Percentiles rank a stretch among this genome's conserved stretches.
These are phyloP conservation scores for Bostrychus sinensis DNA, from an alignment of 2,113 vertebrate species.

Conservation along the genomic window DNA sequence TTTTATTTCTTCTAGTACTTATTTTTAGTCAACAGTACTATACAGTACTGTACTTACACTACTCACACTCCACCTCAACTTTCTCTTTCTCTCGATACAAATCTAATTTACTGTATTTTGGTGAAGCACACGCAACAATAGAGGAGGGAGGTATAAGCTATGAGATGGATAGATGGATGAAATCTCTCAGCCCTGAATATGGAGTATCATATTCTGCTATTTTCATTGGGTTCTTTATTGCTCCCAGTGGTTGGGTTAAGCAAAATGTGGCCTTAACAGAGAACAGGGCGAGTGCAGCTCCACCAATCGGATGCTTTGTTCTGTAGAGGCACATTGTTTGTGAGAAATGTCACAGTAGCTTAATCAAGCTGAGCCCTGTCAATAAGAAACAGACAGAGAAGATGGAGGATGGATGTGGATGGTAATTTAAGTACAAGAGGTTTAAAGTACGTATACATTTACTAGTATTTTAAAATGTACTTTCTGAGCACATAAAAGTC, in stretches of 20 bases:
- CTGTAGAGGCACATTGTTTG: conserved; percentile 58
- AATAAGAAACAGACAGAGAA: conserved; percentile 57
- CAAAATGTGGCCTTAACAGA: conserved; percentile 50
- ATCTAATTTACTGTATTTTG: conserved; percentile 46
- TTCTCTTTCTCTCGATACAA: conserved; percentile 35
- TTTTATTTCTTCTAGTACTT: no score
- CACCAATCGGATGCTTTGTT: conserved; percentile 48
- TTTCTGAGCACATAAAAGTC: no score
- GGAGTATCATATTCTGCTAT: conserved; percentile 65
- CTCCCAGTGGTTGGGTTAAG: conserved; percentile 68
- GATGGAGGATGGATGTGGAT: conserved; percentile 15
- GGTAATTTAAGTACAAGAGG: neutral
- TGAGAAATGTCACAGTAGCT: conserved; percentile 75
- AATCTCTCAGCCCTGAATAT: conserved; percentile 42
- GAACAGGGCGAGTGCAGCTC: conserved; percentile 6
- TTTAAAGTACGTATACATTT: neutral
- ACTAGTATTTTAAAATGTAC: no score
- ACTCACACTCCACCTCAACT: conserved; percentile 18
- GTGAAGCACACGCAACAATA: conserved; percentile 12
- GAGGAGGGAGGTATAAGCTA: neutral
- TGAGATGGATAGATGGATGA: conserved; percentile 35
- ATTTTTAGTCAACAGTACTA: conserved; percentile 41
- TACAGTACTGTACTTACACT: conserved; percentile 28
- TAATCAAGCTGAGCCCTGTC: conserved; percentile 50
- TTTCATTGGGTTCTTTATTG: conserved; percentile 70